Evolutionary conservation across 2,888 invertebrate species (phyloP).

Genomic region (Lasioglossum oenotherae): DNA sequence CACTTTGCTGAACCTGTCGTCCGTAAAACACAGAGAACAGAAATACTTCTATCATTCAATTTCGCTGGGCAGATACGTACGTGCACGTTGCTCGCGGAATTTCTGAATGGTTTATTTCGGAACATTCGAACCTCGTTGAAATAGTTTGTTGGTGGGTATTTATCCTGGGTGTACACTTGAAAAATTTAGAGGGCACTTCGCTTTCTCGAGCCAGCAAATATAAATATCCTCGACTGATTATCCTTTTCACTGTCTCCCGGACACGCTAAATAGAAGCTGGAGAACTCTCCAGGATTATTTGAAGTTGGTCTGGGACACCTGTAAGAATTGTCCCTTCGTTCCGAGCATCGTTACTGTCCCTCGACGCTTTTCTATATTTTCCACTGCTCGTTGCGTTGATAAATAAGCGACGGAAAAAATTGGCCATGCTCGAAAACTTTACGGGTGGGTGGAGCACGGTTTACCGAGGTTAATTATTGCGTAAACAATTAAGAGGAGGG

Average conservation of each 20-base stretch:
- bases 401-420: background rate
- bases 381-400: background rate
- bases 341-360: background rate
- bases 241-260: background rate
- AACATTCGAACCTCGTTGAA: too few relatives aligned
- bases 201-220: background rate
- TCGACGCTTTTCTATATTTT: background rate
- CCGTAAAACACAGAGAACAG: background rate
- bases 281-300: background rate
- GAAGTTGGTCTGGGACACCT: background rate
- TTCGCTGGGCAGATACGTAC: background rate
- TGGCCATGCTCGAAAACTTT: background rate
- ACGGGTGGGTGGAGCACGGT: background rate
- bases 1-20: background rate
- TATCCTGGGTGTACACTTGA: background rate
- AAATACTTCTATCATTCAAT: background rate
- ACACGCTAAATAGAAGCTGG: background rate
- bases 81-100: background rate
- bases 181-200: background rate
- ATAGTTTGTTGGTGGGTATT: background rate
- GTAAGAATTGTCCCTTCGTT: background rate
- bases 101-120: background rate
- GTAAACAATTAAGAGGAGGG: conserved; percentile 61
- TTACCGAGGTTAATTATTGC: conserved; percentile 59
- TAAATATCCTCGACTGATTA: background rate